Base-by-base conservation (phyloP, 2,113 vertebrate species). In the Poecile atricapillus region DNA sequence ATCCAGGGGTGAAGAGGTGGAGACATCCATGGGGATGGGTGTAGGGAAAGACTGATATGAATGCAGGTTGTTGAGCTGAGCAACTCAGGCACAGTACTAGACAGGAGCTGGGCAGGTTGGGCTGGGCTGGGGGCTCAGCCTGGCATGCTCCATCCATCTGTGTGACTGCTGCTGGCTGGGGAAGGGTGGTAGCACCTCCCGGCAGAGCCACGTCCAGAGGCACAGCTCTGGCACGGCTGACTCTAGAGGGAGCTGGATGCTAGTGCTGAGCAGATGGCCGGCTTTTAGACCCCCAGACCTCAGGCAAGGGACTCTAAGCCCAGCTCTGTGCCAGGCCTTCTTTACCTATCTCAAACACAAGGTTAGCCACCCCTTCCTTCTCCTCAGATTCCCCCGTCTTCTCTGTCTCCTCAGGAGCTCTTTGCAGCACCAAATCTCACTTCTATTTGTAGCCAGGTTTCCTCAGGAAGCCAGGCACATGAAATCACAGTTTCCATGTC, bases 401-500 rank as follows among this genome's bases (percentile, higher is more conserved):
- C 78, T 82, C 69, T 37, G 49, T 74, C 65, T 91, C 63, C 76
- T 27, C 86, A 92, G 59, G 49, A 94, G 64, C 30, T 52, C 53
- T 83, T 33, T 80, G 67, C 59, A 88, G 87, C 79, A 95, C 63
- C 73, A 63, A 80, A 94, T 74, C 94, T 90, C 71, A 27, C 63
- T 93, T 86, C 79, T 83, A 30, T 89, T 87, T 58, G 81, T 65
- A 85, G 90, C 87, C 74, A 90, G 87, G 82, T 87, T 94, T 95
- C 92, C 92, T 93, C 79, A 89, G 92, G 90, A 90, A 96, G 92
- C 78, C 87, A 79, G 87, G 78, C 78, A 63, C 49, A 79, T 85
- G 81, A 95, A 94, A 91, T 85, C 94, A 95, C 70, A 84, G 69
- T 96, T 95, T 95, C 84, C 87, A 79, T 15, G 70, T 84, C 90